These are phyloP conservation scores for Esox lucius DNA, from an alignment of 2,797 vertebrate species.

Conservation along the genomic window DNA sequence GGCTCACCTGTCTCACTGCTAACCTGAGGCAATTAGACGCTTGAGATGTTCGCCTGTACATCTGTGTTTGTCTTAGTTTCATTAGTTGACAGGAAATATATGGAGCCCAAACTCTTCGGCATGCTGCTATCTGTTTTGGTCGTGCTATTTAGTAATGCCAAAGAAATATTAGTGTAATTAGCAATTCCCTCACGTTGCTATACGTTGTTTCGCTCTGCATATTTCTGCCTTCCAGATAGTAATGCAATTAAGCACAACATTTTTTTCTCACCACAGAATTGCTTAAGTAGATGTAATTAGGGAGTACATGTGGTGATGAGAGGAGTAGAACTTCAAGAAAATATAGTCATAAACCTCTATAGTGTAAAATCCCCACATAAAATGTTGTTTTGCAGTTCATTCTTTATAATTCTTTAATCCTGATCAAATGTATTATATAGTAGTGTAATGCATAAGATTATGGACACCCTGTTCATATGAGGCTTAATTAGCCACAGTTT, in stretches of 20 bases:
- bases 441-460: background rate
- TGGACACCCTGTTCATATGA: background rate
- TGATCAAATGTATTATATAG: background rate
- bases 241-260: slow-evolving; percentile 79
- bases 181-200: slow-evolving; percentile 75
- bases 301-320: slow-evolving; percentile 69
- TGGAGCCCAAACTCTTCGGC: slow-evolving; percentile 53
- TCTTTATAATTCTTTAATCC: background rate
- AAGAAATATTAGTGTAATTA: slow-evolving; percentile 78
- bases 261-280: slow-evolving; percentile 63
- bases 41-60: slow-evolving; percentile 54
- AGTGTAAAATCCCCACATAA: background rate
- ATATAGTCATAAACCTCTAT: slow-evolving; percentile 56
- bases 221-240: slow-evolving; percentile 80
- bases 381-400: slow-evolving; percentile 3
- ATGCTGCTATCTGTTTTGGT: slow-evolving; percentile 58
- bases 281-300: slow-evolving; percentile 78
- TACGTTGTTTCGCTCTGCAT: slow-evolving; percentile 75
- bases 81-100: slow-evolving; percentile 50
- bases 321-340: slow-evolving; percentile 61
- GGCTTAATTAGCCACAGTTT: background rate
- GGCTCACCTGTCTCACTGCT: too few species aligned
- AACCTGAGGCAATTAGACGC: background rate
- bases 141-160: slow-evolving; percentile 68
- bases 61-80: slow-evolving; percentile 68